A percentile compares a stretch with the other conserved stretches of the same genome.
These are phyloP conservation scores for Drosophila sp. DNA, from an alignment of 1,140 invertebrate genomes.

Conservation along the genomic window DNA sequence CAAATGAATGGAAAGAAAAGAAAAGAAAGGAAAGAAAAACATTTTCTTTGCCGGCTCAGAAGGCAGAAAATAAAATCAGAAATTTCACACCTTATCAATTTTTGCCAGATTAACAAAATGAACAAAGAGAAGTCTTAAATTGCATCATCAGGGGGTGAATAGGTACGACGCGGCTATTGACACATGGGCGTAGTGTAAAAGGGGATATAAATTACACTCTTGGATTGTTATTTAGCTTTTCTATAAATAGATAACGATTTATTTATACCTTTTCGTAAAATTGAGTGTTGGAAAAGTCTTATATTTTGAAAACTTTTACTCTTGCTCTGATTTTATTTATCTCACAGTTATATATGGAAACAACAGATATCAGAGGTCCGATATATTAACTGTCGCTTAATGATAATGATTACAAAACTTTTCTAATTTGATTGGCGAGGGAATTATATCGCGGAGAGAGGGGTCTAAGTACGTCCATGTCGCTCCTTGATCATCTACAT, in stretches of 20 bases:
- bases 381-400: too few species aligned
- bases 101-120: slow-evolving; percentile 77
- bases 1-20: background rate
- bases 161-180: background rate
- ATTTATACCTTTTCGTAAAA: too few species aligned
- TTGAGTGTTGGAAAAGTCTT: too few species aligned
- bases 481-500: slow-evolving; percentile 44
- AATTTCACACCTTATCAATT: slow-evolving; percentile 82
- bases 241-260: too few species aligned
- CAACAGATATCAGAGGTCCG: too few species aligned
- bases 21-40: slow-evolving; percentile 36
- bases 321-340: too few species aligned
- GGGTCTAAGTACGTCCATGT: slow-evolving; percentile 13
- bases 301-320: too few species aligned
- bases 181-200: background rate
- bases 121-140: slow-evolving; percentile 62
- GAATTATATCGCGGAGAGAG: background rate
- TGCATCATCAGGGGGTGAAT: slow-evolving; percentile 60
- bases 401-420: too few species aligned
- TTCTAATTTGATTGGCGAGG: too few species aligned
- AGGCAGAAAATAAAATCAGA: slow-evolving; percentile 78
- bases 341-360: too few species aligned
- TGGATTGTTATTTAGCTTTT: too few species aligned
- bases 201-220: background rate
- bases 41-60: slow-evolving; percentile 63